These are phyloP conservation scores for Noctua comes DNA, from an alignment of 2,888 invertebrate genomes.

Conservation along the genomic window DNA sequence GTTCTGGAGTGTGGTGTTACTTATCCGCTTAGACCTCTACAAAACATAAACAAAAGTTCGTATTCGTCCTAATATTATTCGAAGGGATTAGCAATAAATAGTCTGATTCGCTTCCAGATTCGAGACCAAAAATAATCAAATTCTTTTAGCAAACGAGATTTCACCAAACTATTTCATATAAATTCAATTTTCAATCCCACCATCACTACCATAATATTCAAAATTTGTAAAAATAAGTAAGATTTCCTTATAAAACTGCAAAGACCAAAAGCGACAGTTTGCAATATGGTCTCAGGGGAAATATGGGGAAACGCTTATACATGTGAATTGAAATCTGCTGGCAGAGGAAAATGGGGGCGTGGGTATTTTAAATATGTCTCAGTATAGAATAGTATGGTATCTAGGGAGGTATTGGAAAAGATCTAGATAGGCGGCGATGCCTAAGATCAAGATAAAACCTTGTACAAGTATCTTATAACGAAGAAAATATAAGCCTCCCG, in stretches of 20 bases:
- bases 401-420: constrained; percentile 21
- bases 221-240: constrained; percentile 10
- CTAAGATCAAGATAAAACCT: background rate
- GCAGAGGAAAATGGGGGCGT: constrained; percentile 8
- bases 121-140: background rate
- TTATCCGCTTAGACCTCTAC: background rate
- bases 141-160: background rate
- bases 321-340: constrained; percentile 52
- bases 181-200: background rate
- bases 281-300: constrained; percentile 49
- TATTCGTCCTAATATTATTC: background rate
- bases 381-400: background rate
- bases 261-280: constrained; percentile 18
- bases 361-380: constrained; percentile 11
- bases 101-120: background rate
- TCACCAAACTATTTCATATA: background rate
- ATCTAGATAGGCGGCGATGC: constrained; percentile 26
- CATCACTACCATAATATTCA: background rate
- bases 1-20: too few relatives aligned
- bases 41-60: background rate
- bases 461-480: background rate
- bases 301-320: constrained; percentile 36
- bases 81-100: background rate
- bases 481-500: background rate
- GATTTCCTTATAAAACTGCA: constrained; percentile 1